Percentiles rank a stretch among this genome's conserved stretches.
These are phyloP conservation scores for Drosophila hydei DNA, from an alignment of 1,140 invertebrate genomes.

Conservation along the genomic window DNA sequence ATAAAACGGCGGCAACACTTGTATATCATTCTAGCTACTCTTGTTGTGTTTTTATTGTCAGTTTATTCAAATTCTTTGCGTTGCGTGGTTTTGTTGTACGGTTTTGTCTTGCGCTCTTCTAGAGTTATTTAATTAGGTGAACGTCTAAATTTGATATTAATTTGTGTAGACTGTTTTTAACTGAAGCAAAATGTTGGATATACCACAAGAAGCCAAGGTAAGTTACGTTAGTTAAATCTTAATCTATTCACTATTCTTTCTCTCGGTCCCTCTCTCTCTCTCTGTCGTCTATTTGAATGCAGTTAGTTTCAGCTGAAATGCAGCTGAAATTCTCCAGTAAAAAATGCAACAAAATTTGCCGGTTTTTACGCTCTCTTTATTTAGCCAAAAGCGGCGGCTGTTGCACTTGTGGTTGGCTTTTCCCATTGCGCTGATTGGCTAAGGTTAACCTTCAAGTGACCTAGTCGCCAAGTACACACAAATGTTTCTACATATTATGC, in stretches of 20 bases:
- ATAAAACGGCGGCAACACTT: constrained; percentile 32
- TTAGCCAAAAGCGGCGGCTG: constrained; percentile 20
- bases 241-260: neutral
- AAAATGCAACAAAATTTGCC: constrained; percentile 54
- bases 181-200: constrained; percentile 73
- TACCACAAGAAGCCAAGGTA: constrained; percentile 80
- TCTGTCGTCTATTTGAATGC: constrained; percentile 16
- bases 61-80: constrained; percentile 50
- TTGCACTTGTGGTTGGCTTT: constrained; percentile 57
- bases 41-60: constrained; percentile 51
- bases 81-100: constrained; percentile 27
- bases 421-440: constrained; percentile 39
- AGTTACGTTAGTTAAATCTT: constrained; percentile 16
- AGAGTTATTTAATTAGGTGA: constrained; percentile 6
- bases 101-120: constrained; percentile 8
- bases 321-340: constrained; percentile 45
- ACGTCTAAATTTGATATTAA: neutral
- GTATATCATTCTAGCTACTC: constrained; percentile 61
- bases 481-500: constrained; percentile 21
- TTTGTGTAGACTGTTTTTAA: constrained; percentile 8
- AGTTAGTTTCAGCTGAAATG: constrained; percentile 12
- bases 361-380: constrained; percentile 31
- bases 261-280: neutral
- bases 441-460: constrained; percentile 78
- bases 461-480: constrained; percentile 52